phyloP scores from a whole-genome alignment of 2,888 invertebrate species.

The Sisyra terminalis region DNA sequence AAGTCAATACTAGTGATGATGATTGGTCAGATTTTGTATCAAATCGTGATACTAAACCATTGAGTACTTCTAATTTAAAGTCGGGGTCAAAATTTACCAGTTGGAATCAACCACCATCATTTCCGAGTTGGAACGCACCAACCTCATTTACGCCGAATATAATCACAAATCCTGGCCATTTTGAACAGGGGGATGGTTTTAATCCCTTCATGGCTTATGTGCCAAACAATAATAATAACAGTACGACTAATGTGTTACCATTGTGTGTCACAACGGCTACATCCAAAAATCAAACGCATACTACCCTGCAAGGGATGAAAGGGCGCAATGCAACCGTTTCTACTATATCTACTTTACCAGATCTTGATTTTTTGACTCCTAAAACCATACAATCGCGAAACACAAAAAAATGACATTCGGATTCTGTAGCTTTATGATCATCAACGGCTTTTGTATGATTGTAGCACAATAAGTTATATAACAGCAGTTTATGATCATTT shows the following conservation, averaged over 20 bases:
- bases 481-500: too few relatives aligned
- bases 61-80: background rate
- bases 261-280: slow-evolving; percentile 1
- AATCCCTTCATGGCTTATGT: slow-evolving; percentile 7
- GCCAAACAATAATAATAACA: slow-evolving; percentile 1
- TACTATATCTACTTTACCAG: slow-evolving; percentile 33
- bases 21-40: slow-evolving; percentile 40
- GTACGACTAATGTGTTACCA: background rate
- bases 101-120: slow-evolving; percentile 5
- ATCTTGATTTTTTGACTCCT: slow-evolving; percentile 35
- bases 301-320: background rate
- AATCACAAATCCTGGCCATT: slow-evolving; percentile 22
- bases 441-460: slow-evolving; percentile 1
- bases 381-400: slow-evolving; percentile 18
- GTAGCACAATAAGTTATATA: too few relatives aligned
- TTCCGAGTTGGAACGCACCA: slow-evolving; percentile 8
- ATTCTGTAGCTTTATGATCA: background rate
- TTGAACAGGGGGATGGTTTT: slow-evolving; percentile 14
- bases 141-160: slow-evolving; percentile 18
- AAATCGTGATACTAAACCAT: slow-evolving; percentile 21
- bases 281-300: slow-evolving; percentile 1
- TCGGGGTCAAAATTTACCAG: background rate
- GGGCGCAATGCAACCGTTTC: slow-evolving; percentile 17
- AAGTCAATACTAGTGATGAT: slow-evolving; percentile 23
- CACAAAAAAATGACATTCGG: slow-evolving; percentile 5